Evolutionary conservation across 2,797 vertebrate species (phyloP), one percentile per base, ranked within the genome.

Genomic region (Holocentrus rufus): DNA sequence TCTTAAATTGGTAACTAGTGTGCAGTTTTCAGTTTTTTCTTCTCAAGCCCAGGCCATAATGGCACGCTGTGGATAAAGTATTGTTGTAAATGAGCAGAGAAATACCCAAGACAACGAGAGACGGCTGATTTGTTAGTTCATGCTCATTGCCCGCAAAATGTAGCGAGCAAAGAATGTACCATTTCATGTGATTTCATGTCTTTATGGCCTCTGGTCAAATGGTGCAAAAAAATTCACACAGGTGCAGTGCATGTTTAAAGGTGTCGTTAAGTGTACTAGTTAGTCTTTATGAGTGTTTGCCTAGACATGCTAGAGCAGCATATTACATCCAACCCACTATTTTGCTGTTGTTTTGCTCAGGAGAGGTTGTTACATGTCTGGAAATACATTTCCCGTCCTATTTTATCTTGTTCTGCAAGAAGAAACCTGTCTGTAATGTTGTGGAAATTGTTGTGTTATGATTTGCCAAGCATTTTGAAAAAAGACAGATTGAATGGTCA

Each of bases 1-100:
- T 76, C 79, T 82, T 76, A 82, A 85, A 88, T 87, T 76, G 81
- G 64, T 61, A 64, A 18, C 75, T 76, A 60, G 70, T 78, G 69
- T 79, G 65, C 76, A 27, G 25, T 27, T 27, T 27, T 27, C 25
- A 27, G 25, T 27, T 27, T 67, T 81, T 49, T 13, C 60, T 69
- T 60, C 56, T 36, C 23, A 15, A 65, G 72, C 50, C 34, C 11
- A 9, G 25, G 36, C 65, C 11, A 44, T 69, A 65, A 81, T 47
- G 55, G 31, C 61, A 55, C 34, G 56, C 22, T 36, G 50, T 52
- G 60, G 34, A 60, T 49, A 73, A 65, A 60, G 54, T 73, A 76
- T 57, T 34, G 44, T 66, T 79, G 53, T 63, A 77, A 87, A 88
- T 74, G 57, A 73, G 39, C 25, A 58, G 22, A 79, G 80, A 42